phyloP scores from a whole-genome alignment of 2,888 invertebrate genomes.

The Antheraea assamensis region DNA sequence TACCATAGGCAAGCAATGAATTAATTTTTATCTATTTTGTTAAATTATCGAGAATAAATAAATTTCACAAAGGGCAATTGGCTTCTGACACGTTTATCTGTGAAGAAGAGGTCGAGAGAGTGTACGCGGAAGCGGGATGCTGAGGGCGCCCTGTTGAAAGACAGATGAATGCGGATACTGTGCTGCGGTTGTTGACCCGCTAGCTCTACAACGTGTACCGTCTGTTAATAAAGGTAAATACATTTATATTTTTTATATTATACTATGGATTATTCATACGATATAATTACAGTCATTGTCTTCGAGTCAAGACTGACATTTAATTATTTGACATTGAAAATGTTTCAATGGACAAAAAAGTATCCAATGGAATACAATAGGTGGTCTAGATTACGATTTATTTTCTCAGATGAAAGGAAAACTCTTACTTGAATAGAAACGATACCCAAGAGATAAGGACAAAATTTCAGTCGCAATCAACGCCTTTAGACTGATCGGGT shows the following conservation, averaged over 20 bases:
- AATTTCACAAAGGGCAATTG: not conserved
- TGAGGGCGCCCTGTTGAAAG: slow-evolving; percentile 16
- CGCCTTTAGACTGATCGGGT: not conserved
- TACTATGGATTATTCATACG: too few relatives aligned
- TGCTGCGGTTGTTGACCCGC: not conserved
- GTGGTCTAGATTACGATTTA: too few relatives aligned
- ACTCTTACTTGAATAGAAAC: too few relatives aligned
- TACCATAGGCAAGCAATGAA: not conserved
- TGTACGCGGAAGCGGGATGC: slow-evolving; percentile 27
- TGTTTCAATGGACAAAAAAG: too few relatives aligned
- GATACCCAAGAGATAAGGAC: not conserved
- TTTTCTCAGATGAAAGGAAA: too few relatives aligned
- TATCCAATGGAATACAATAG: too few relatives aligned
- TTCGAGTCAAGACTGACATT: too few relatives aligned
- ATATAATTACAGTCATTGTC: too few relatives aligned
- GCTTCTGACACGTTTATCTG: slow-evolving; percentile 6
- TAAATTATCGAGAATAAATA: not conserved
- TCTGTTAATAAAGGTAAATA: not conserved
- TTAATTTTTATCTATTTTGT: not conserved
- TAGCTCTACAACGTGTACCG: not conserved
- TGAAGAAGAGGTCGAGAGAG: not conserved
- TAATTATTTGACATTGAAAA: too few relatives aligned
- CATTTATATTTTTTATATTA: not conserved
- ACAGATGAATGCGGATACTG: slow-evolving; percentile 6
- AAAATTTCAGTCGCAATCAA: not conserved